A percentile compares a stretch with the other conserved stretches of the same genome.
Conservation (phyloP, 92 coral and sea anemone genomes). For the Metridium senile region DNA sequence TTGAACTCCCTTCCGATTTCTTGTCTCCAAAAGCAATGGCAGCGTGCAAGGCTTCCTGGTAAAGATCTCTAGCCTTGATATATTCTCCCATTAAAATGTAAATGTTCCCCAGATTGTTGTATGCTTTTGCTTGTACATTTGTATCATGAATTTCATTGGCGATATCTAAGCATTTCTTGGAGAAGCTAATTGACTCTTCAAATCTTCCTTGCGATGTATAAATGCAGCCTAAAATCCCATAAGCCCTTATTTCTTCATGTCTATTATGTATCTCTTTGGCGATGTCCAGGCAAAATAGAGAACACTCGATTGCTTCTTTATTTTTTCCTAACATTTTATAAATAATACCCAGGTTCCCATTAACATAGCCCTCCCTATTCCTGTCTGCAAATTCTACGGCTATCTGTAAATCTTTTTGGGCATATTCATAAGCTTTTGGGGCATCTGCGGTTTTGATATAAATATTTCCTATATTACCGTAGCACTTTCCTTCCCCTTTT, state of each 20-base stretch:
- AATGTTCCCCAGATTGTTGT: not conserved
- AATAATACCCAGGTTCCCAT: not conserved
- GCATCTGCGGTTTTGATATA: not conserved
- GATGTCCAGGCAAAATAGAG: not conserved
- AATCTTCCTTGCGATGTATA: not conserved
- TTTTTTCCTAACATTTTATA: not conserved
- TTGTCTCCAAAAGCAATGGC: not conserved
- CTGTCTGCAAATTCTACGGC: conserved; percentile 11
- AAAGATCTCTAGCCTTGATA: not conserved
- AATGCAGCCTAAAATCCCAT: not conserved
- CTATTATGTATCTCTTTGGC: not conserved
- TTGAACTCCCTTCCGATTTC: not conserved
- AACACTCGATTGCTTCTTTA: conserved; percentile 7
- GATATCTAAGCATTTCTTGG: not conserved
- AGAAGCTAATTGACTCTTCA: not conserved
- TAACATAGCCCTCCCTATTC: not conserved
- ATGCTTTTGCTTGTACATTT: not conserved
- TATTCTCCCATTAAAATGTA: not conserved
- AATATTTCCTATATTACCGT: not conserved
- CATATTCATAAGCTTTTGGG: conserved; percentile 11
- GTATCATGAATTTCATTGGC: not conserved
- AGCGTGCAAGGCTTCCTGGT: not conserved
- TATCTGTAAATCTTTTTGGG: conserved; percentile 9
- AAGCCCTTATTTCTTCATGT: not conserved
- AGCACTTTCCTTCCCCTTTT: conserved; percentile 1